Evolutionary conservation across 2,888 invertebrate species (phyloP).

Genomic region (Vannuccia rotundouncinata): DNA sequence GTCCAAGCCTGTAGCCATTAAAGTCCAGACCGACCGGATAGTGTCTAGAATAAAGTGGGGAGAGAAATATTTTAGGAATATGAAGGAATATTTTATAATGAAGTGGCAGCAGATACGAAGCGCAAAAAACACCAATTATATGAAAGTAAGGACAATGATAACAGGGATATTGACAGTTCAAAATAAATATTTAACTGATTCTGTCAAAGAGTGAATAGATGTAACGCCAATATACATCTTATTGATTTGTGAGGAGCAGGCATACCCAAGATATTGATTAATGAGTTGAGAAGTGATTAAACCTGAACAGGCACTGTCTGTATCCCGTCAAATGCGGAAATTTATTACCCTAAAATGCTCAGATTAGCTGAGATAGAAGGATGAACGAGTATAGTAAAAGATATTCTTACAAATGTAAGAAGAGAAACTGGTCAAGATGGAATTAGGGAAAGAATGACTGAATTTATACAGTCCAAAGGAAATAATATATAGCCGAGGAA

Average conservation of each 20-base stretch:
- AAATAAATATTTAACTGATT: neutral
- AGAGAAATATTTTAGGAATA: no score
- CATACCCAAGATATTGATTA: neutral
- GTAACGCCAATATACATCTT: neutral
- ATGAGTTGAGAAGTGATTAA: neutral
- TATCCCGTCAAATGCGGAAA: neutral
- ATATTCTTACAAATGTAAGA: neutral
- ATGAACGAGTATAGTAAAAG: neutral
- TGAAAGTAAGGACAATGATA: no score
- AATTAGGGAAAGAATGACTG: neutral
- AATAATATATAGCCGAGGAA: neutral
- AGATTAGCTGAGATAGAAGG: neutral
- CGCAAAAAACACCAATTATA: no score
- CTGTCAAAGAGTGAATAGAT: neutral
- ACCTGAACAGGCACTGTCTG: neutral
- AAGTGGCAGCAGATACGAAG: no score
- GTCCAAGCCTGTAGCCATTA: neutral
- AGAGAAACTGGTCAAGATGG: neutral
- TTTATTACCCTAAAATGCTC: neutral
- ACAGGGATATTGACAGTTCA: no score
- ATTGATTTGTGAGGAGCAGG: neutral
- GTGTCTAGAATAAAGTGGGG: neutral
- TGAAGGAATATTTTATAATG: no score
- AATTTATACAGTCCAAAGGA: no score
- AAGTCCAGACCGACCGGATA: conserved; percentile 3